Evolutionary conservation across 2,888 invertebrate genomes (phyloP), one percentile per base, ranked within the genome.

Genomic region (Lasioglossum oenotherae): DNA sequence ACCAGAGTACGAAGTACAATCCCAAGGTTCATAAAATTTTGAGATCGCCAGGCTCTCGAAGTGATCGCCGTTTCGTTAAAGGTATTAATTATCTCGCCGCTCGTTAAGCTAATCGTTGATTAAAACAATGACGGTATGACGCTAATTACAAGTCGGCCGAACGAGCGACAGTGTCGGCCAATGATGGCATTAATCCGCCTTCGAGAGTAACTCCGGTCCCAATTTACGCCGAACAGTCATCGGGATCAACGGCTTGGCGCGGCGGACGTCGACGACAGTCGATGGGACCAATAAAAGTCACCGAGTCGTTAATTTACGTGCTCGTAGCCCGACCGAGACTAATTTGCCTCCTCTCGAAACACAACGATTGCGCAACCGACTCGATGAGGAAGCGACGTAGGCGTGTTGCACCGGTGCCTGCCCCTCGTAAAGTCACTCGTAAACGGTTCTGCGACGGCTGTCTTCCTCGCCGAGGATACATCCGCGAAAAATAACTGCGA

Each of bases 391-490:
- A 80, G 75, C 76, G 80, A 87, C 88, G 89, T 90, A 86, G 89
- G 88, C 86, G 90, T 90, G 84, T 72, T 82, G 84, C 81, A 72
- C 82, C 84, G 85, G 84, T 87, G 85, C 78, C 79, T 79, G 74
- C 14, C 85, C 35, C 53, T 91, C 92, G 87, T 91, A 91, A 92
- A 92, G 60, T 80, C 75, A 75, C 84, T 89, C 90, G 83, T 89
- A 89, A 91, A 91, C 86, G 88, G 67, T 73, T 81, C 77, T 10
- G 27, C 74, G 73, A 31, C 57, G 38, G 71, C 75, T 78, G 64
- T 79, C 72, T 38, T 67, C 2, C 2, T 19, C 38, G 23, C 31
- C 3, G 73, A 10, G 73, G 46, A 27, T 23, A 19, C 19, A 8
- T 27, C 6, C 60, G 27, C 2, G 60, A 16, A 27, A 27, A 60